Percentiles rank a stretch among this genome's conserved stretches.
These are phyloP conservation scores for Euthynnus affinis DNA, from an alignment of 2,797 vertebrate genomes.

Conservation along the genomic window DNA sequence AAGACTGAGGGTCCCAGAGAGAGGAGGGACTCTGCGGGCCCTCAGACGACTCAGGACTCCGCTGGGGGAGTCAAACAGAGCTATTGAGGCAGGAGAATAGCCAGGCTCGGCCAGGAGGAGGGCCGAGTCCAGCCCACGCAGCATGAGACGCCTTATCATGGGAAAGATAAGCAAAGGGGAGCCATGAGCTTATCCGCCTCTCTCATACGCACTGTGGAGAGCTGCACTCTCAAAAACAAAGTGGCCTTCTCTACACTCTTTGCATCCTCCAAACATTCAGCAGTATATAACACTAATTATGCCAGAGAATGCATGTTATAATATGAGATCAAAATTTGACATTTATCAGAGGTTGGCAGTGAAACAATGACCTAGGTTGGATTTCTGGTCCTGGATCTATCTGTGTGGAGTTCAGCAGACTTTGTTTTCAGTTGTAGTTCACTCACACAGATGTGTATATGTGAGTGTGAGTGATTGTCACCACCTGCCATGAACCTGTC, in stretches of 20 bases:
- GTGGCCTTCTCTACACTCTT: slow-evolving; percentile 24
- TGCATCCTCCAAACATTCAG: slow-evolving; percentile 34
- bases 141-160: slow-evolving; percentile 84
- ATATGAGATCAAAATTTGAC: not conserved
- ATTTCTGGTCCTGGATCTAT: not conserved
- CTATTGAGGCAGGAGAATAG: slow-evolving; percentile 89
- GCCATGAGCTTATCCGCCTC: slow-evolving; percentile 49
- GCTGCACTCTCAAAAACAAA: slow-evolving; percentile 45
- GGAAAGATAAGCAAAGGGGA: slow-evolving; percentile 91
- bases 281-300: not conserved
- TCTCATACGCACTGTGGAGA: slow-evolving; percentile 28
- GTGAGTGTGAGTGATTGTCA: not conserved
- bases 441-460: not conserved
- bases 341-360: slow-evolving; percentile 1
- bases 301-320: not conserved
- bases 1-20: slow-evolving; percentile 67
- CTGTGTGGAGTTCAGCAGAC: not conserved
- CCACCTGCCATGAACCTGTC: not conserved
- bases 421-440: not conserved
- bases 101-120: slow-evolving; percentile 78
- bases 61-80: slow-evolving; percentile 85
- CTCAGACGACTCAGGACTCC: slow-evolving; percentile 55
- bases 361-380: not conserved
- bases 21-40: slow-evolving; percentile 64
- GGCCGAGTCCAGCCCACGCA: slow-evolving; percentile 76